Evolutionary conservation across 2,888 invertebrate genomes (phyloP), one percentile per base, ranked within the genome.

Genomic region (Schizotus pectinicornis): DNA sequence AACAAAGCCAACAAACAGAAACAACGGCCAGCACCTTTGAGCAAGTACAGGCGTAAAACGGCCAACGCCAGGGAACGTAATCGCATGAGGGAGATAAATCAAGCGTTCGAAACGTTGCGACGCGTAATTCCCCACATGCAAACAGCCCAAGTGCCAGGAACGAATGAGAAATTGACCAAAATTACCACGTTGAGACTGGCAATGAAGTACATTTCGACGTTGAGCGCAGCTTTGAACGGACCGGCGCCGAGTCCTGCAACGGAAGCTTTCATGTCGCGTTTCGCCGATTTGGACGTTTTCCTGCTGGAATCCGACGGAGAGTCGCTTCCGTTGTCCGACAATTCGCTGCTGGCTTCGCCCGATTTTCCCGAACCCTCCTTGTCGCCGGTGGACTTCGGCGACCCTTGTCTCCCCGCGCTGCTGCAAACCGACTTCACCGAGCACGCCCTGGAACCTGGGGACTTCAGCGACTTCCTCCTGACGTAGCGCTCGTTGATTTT

Each of bases 21-120:
- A 73, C 83, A 87, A 67, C 83, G 88, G 74, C 85, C 89, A 22
- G 88, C 89, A 53, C 89, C 90, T 8, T 83, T 95, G 67, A 93
- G 93, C 82, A 95, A 94, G 79, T 95, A 95, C 81, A 83, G 94
- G 22, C 84, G 95, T 69, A 92, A 92, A 82, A 94, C 94, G 0
- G 95, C 95, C 8, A 95, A 95, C 81, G 93, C 94, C 0, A 81
- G 95, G 31, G 95, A 95, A 74, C 80, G 95, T 32, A 89, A 88
- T 65, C 85, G 95, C 53, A 95, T 95, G 94, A 83, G 91, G 45
- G 94, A 94, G 77, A 94, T 95, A 68, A 95, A 95, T 80, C 85
- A 87, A 59, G 95, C 94, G 0, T 95, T 95, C 79, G 94, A 94
- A 75, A 85, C 88, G 1, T 82, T 95, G 6, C 83, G 93, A 14